Evolutionary conservation across 2,797 vertebrate species (phyloP).

Genomic region (Eulemur mongoz): DNA sequence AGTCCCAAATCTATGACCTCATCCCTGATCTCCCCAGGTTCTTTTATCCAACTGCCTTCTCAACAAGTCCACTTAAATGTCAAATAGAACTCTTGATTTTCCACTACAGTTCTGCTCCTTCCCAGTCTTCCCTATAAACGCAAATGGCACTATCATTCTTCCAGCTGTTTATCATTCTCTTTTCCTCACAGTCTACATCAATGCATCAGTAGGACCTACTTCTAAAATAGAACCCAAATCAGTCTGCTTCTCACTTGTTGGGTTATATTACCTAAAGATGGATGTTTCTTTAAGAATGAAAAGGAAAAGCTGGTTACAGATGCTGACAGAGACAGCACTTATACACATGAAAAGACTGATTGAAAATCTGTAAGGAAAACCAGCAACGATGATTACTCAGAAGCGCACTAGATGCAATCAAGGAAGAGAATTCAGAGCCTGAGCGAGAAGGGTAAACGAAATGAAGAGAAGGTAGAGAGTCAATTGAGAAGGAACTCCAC

Average conservation of each 20-base stretch:
- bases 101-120: not conserved
- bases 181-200: not conserved
- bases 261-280: not conserved
- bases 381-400: not conserved
- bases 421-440: not conserved
- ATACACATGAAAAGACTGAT: not conserved
- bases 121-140: not conserved
- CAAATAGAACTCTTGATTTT: not conserved
- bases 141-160: not conserved
- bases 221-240: not conserved
- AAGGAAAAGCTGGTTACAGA: not conserved
- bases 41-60: not conserved
- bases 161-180: not conserved
- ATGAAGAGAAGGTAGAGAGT: not conserved
- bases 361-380: not conserved
- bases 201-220: not conserved
- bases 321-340: not conserved
- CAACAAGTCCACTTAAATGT: not conserved
- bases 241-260: not conserved
- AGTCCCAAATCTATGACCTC: not conserved
- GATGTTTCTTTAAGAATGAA: conserved; percentile 1
- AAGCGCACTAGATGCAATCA: not conserved
- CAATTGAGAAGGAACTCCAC: not conserved
- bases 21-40: not conserved
- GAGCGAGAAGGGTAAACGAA: not conserved